These are phyloP conservation scores for Gymnoscelis rufifasciata DNA, from an alignment of 2,888 invertebrate species.

Conservation along the genomic window DNA sequence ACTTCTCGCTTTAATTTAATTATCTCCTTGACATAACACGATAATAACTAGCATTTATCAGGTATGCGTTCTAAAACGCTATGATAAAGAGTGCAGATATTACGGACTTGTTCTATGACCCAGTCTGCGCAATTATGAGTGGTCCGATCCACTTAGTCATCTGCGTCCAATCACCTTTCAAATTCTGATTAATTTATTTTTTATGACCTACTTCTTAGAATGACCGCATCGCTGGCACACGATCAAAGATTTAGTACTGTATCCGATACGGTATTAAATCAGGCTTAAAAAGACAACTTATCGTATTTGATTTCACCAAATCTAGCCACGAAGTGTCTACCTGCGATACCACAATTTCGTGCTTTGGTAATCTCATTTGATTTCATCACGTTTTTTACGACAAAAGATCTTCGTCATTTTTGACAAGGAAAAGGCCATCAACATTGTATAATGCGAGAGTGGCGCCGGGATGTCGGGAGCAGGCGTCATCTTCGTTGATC, in stretches of 20 bases:
- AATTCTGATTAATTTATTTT: conserved; percentile 32
- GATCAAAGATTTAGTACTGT: background rate
- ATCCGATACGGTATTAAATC: conserved; percentile 1
- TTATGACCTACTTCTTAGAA: conserved; percentile 2
- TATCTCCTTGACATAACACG: conserved; percentile 25
- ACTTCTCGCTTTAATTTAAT: conserved; percentile 59
- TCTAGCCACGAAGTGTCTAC: conserved; percentile 14
- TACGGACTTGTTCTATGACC: conserved; percentile 5
- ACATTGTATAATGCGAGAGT: conserved; percentile 67
- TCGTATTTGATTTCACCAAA: conserved; percentile 18
- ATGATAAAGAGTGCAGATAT: background rate
- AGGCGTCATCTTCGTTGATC: conserved; percentile 67
- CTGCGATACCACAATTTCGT: conserved; percentile 65
- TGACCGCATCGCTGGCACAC: background rate
- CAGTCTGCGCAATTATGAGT: conserved; percentile 8
- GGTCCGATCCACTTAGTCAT: conserved; percentile 38
- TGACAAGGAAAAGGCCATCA: conserved; percentile 79
- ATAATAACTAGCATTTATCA: conserved; percentile 9
- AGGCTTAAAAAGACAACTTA: background rate
- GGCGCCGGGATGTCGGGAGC: conserved; percentile 68
- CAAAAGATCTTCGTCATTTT: conserved; percentile 78
- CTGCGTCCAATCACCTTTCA: conserved; percentile 49
- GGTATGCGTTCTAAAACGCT: background rate
- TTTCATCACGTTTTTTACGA: conserved; percentile 70
- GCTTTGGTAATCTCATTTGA: conserved; percentile 69